A percentile compares a stretch with the other conserved stretches of the same genome.
Conservation (phyloP, 2,888 invertebrate species). For the Disparrhopalites patrizii region DNA sequence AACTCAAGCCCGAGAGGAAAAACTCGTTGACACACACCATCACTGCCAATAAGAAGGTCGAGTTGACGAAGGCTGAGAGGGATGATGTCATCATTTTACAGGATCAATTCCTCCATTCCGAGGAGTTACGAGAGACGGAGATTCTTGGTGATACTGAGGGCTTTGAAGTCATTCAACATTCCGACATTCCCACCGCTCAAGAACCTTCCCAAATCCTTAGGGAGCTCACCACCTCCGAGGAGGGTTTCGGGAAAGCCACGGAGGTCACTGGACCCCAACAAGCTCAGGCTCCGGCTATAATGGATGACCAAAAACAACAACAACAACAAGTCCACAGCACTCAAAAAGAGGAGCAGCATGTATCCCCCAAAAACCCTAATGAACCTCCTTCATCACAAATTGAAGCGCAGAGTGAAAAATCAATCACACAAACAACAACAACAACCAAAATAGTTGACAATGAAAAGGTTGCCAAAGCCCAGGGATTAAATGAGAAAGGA, state of each 20-base stretch:
- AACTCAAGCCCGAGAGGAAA: not conserved
- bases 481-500: not conserved
- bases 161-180: conserved; percentile 21
- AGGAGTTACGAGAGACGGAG: not conserved
- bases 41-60: not conserved
- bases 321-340: no score
- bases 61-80: not conserved
- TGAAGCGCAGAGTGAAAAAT: no score
- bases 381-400: no score
- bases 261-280: not conserved
- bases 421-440: no score
- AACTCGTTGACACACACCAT: conserved; percentile 20
- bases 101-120: no score
- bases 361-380: no score
- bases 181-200: conserved; percentile 3
- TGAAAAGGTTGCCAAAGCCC: conserved; percentile 3
- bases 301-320: no score
- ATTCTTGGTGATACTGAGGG: not conserved
- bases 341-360: no score
- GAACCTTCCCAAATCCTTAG: no score
- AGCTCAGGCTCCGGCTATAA: not conserved
- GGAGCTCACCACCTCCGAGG: not conserved
- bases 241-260: not conserved
- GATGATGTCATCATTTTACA: no score
- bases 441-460: conserved; percentile 9